Conservation (phyloP, 2,888 invertebrate species). For the Yponomeuta plumbellus region DNA sequence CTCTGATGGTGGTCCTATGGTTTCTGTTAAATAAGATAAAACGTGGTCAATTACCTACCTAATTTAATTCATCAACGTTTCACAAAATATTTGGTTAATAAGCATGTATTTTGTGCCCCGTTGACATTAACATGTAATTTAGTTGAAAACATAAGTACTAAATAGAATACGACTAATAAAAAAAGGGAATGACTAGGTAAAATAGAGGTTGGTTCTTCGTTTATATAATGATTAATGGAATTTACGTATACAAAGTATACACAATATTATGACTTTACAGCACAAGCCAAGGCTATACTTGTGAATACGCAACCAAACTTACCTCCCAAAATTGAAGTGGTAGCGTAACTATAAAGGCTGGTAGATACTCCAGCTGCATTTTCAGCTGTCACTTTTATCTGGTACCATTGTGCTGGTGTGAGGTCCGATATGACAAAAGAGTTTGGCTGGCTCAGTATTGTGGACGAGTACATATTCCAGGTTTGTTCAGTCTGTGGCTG, state of each 20-base stretch:
- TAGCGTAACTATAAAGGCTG: slow-evolving; percentile 76
- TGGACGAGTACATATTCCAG: slow-evolving; percentile 43
- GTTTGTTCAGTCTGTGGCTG: slow-evolving; percentile 48
- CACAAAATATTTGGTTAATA: background rate
- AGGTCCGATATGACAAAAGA: slow-evolving; percentile 70
- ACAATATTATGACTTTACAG: background rate
- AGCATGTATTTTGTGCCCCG: too few species aligned
- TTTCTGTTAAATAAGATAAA: slow-evolving; percentile 45
- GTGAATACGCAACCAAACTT: slow-evolving; percentile 20
- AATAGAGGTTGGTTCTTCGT: too few species aligned
- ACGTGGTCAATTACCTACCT: background rate
- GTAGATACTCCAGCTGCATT: slow-evolving; percentile 79
- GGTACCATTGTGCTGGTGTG: slow-evolving; percentile 78
- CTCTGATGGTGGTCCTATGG: slow-evolving; percentile 66
- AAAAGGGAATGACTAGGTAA: too few species aligned
- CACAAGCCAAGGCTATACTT: background rate
- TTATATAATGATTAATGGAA: too few species aligned
- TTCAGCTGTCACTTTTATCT: slow-evolving; percentile 75
- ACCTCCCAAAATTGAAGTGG: slow-evolving; percentile 78
- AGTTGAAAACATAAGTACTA: too few species aligned
- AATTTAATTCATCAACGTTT: background rate
- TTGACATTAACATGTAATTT: too few species aligned
- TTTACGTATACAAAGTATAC: background rate
- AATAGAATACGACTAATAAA: too few species aligned
- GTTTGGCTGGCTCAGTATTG: slow-evolving; percentile 48